phyloP scores from a whole-genome alignment of 2,113 vertebrate genomes.

The Cryptomyrus ogoouensis region DNA sequence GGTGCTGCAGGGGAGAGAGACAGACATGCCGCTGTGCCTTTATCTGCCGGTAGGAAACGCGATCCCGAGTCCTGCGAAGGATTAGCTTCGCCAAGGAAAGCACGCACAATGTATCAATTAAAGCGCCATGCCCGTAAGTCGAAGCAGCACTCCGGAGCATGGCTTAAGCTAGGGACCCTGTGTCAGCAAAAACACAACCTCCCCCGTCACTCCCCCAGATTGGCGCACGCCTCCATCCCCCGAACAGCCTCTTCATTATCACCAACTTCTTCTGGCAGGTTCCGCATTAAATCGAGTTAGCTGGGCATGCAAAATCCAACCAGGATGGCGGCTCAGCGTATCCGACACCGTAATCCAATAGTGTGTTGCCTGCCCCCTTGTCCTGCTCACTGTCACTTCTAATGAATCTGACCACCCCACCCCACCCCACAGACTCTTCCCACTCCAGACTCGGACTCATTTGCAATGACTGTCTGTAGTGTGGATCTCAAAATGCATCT shows the following conservation, averaged over 20 bases:
- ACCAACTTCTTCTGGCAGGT: constrained; percentile 31
- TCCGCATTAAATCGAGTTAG: constrained; percentile 32
- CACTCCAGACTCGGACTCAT: neutral
- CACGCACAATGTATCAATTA: neutral
- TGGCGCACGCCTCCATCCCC: neutral
- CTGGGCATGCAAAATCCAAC: constrained; percentile 5
- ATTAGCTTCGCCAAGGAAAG: neutral
- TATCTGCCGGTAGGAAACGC: neutral
- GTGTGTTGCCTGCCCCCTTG: constrained; percentile 18
- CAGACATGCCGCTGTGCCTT: neutral
- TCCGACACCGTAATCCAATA: constrained; percentile 39
- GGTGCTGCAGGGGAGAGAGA: neutral
- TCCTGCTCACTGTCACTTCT: constrained; percentile 28
- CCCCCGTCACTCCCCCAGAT: neutral
- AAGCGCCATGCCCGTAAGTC: neutral
- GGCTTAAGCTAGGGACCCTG: neutral
- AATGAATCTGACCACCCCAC: constrained; percentile 29
- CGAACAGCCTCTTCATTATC: constrained; percentile 24
- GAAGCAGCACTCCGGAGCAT: neutral
- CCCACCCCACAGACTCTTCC: neutral
- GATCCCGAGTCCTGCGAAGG: neutral
- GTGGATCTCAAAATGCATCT: neutral
- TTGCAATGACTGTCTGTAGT: neutral
- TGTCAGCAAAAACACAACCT: neutral
- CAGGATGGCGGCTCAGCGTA: constrained; percentile 37